Evolutionary conservation across 2,888 invertebrate genomes (phyloP), one percentile per base, ranked within the genome.

Genomic region (Strigamia transsilvanica): DNA sequence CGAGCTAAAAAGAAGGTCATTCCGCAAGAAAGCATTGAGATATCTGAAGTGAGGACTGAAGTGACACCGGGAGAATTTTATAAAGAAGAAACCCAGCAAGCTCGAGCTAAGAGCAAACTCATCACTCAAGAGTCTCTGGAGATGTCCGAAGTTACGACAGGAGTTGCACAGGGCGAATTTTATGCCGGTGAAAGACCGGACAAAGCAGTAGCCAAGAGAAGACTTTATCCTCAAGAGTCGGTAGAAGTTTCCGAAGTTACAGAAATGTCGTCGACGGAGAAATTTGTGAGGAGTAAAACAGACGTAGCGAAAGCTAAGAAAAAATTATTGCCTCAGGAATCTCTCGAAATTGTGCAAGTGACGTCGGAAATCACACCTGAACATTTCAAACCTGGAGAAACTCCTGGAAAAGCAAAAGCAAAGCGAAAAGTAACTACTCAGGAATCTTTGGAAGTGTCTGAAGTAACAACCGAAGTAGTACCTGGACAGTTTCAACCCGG

Each of bases 31-130:
- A 82, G 83, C 9, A 38, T 84, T 18, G 78, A 81, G 15, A 51
- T 84, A 46, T 82, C 82, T n/a, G 82, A 84, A 82, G 80, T 84
- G 12, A 13, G 12, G 9, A 18, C 79, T 5, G 79, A 79, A 7
- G 21, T 46, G n/a, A 78, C 66, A 23, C 91, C 91, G 15, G 91
- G 90, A 83, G 87, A 87, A 83, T 93, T 92, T 86, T 88, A 87
- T 38, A 83, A 83, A 83, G 73, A 80, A 66, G 66, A 21, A 61
- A 80, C 82, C 34, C 23, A 21, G 2, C 27, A 80, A 21, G 79
- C 41, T 6, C 80, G 13, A 38, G 82, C 82, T 2, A 42, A 46
- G 3, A 23, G 32, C 5, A 13, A 23, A 15, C 34, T 81, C 2
- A 61, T 41, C n/a, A 77, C 83, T 32, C 51, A 79, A 12, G 82